These are phyloP conservation scores for Heliconius aoede DNA, from an alignment of 2,888 invertebrate genomes.

Conservation along the genomic window DNA sequence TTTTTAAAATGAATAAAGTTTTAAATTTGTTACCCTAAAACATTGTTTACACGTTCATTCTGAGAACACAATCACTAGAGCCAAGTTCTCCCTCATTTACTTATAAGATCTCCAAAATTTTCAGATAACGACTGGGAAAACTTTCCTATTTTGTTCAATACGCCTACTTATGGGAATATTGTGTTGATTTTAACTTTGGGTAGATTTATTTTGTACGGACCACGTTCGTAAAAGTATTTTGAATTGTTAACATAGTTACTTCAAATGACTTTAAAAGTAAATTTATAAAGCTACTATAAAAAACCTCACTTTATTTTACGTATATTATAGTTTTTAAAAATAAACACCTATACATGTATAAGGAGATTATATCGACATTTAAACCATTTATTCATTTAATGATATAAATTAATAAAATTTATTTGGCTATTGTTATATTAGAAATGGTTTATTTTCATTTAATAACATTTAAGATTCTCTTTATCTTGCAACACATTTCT, in stretches of 20 bases:
- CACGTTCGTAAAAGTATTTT: not conserved
- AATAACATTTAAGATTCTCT: constrained; percentile 1
- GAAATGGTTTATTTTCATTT: not conserved
- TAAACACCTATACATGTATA: too few species aligned
- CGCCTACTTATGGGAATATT: constrained; percentile 1
- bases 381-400: not conserved
- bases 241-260: not conserved
- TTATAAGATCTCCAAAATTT: constrained; percentile 20
- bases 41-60: constrained; percentile 30
- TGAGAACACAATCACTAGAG: constrained; percentile 32
- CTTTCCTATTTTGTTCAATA: constrained; percentile 30
- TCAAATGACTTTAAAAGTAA: not conserved
- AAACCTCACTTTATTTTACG: too few species aligned
- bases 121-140: constrained; percentile 28
- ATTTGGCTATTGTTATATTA: not conserved
- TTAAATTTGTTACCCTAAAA: constrained; percentile 32
- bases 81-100: constrained; percentile 22
- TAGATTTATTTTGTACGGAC: constrained; percentile 13
- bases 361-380: too few species aligned
- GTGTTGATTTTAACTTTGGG: constrained; percentile 16
- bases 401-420: not conserved
- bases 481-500: not conserved
- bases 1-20: constrained; percentile 36
- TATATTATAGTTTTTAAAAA: too few species aligned
- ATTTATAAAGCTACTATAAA: not conserved